These are phyloP conservation scores for Teleiodes luculella DNA, from an alignment of 2,888 invertebrate genomes.

Conservation along the genomic window DNA sequence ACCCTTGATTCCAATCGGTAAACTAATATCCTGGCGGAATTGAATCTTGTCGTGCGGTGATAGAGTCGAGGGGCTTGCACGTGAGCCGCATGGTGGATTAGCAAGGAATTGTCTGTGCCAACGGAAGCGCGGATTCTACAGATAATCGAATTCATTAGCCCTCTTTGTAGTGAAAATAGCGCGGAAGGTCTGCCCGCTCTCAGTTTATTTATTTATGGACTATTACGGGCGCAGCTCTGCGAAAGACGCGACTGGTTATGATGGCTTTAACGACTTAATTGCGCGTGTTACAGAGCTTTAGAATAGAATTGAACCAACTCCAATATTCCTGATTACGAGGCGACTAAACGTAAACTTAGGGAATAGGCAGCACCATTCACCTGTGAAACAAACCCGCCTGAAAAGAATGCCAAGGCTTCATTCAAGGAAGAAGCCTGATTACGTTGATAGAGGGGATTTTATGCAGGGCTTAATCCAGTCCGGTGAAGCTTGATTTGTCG, in stretches of 20 bases:
- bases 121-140: slow-evolving; percentile 52
- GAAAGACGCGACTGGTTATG: not conserved
- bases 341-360: too few species aligned
- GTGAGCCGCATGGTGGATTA: not conserved
- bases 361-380: too few species aligned
- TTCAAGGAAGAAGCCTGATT: too few species aligned
- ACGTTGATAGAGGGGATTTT: too few species aligned
- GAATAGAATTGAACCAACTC: too few species aligned
- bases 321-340: too few species aligned
- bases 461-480: too few species aligned
- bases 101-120: slow-evolving; percentile 35
- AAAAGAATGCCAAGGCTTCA: too few species aligned
- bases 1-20: not conserved
- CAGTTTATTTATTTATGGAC: slow-evolving; percentile 24
- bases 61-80: not conserved
- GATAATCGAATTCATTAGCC: slow-evolving; percentile 69
- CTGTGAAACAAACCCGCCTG: too few species aligned
- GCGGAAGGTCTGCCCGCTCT: slow-evolving; percentile 35
- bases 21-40: not conserved
- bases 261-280: not conserved
- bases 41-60: not conserved
- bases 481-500: too few species aligned
- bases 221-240: not conserved
- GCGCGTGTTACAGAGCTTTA: too few species aligned
- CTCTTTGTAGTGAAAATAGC: slow-evolving; percentile 56